Evolutionary conservation across 2,888 invertebrate species (phyloP).

Genomic region (Phania funesta): DNA sequence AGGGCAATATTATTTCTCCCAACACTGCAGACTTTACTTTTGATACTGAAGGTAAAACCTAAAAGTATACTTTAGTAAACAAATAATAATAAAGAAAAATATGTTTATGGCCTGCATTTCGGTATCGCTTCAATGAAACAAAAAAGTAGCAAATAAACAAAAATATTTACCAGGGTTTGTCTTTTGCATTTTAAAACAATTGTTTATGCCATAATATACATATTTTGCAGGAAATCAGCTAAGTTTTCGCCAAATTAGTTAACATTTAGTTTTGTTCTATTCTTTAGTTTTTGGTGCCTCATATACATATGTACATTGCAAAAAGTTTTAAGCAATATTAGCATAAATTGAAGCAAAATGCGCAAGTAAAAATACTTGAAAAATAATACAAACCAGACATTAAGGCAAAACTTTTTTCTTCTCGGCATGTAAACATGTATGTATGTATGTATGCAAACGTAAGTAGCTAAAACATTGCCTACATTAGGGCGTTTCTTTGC

Average conservation of each 20-base stretch:
- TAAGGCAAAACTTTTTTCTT: conserved; percentile 1
- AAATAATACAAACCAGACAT: conserved; percentile 42
- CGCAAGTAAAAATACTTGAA: conserved; percentile 25
- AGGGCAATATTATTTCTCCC: conserved; percentile 31
- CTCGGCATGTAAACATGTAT: neutral
- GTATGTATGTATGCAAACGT: neutral
- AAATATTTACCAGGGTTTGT: conserved; percentile 61
- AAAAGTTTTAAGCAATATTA: conserved; percentile 9
- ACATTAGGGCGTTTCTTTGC: conserved; percentile 56
- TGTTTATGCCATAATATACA: conserved; percentile 37
- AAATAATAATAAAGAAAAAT: conserved; percentile 1
- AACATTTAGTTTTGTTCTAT: conserved; percentile 26
- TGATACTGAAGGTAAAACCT: neutral
- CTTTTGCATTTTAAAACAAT: conserved; percentile 59
- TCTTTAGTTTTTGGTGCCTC: neutral
- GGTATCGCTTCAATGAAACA: neutral
- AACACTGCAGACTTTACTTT: conserved; percentile 40
- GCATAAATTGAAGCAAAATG: conserved; percentile 6
- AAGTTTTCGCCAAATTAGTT: conserved; percentile 69
- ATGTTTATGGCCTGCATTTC: conserved; percentile 38
- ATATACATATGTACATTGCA: neutral
- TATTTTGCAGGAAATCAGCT: conserved; percentile 65
- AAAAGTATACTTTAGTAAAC: conserved; percentile 32
- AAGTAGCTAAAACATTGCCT: conserved; percentile 33
- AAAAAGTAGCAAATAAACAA: neutral